phyloP scores from a whole-genome alignment of 2,113 vertebrate genomes.

The Pontoporia blainvillei region DNA sequence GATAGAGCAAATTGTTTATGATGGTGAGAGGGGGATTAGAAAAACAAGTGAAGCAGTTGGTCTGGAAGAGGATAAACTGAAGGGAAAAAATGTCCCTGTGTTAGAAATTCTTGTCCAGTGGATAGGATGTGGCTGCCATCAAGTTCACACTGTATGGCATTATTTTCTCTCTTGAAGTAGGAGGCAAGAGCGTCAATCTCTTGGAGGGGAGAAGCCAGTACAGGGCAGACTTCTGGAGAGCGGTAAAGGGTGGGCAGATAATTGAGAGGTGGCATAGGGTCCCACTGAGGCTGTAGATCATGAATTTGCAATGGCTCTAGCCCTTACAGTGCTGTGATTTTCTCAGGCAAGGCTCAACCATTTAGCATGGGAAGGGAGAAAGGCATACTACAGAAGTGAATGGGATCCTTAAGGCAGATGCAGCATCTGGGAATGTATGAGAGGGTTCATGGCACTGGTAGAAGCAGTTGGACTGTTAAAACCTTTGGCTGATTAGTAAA shows the following conservation, averaged over 20 bases:
- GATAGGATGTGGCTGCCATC: neutral
- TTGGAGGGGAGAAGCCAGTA: neutral
- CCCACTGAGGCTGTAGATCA: neutral
- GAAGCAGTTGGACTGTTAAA: neutral
- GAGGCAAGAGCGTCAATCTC: slow-evolving; percentile 7
- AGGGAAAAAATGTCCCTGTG: neutral
- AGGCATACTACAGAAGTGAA: fast-evolving
- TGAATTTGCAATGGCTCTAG: neutral
- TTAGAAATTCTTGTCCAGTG: neutral
- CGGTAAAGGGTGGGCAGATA: neutral
- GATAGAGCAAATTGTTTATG: neutral
- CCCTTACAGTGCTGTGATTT: neutral
- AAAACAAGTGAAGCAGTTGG: neutral
- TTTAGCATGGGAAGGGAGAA: neutral
- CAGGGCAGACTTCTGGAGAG: neutral
- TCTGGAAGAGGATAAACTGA: neutral
- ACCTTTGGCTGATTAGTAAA: neutral
- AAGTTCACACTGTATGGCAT: neutral
- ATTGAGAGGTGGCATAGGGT: neutral
- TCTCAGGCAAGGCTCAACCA: neutral
- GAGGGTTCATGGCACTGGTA: too few relatives aligned
- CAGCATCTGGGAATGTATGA: fast-evolving
- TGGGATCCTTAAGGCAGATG: neutral
- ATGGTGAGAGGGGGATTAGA: neutral
- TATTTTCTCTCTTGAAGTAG: neutral